These are phyloP conservation scores for Hozukius guyotensis DNA, from an alignment of 2,797 vertebrate species.

Conservation along the genomic window DNA sequence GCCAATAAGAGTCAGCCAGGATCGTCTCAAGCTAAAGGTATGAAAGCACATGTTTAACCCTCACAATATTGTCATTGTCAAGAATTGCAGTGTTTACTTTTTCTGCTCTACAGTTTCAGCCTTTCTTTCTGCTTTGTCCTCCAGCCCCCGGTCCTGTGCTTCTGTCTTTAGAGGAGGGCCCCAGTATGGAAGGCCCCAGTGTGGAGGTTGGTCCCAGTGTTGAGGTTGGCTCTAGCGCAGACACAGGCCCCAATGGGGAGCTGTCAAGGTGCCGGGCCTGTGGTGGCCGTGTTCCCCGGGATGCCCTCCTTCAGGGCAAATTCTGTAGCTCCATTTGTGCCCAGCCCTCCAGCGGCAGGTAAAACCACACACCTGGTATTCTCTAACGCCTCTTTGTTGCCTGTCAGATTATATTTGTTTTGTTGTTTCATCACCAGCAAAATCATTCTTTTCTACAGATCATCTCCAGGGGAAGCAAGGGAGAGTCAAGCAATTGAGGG, in stretches of 20 bases:
- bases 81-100: not conserved
- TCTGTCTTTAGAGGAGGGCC: conserved; percentile 71
- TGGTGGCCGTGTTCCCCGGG: conserved; percentile 72
- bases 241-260: conserved; percentile 58
- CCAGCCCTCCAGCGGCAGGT: conserved; percentile 87
- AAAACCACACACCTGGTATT: not conserved
- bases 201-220: conserved; percentile 75
- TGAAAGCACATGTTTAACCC: not conserved
- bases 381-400: not conserved
- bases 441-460: conserved; percentile 58
- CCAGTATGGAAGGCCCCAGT: conserved; percentile 66
- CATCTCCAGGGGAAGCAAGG: conserved; percentile 78
- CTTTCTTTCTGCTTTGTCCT: conserved; percentile 33
- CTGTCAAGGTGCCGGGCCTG: conserved; percentile 75
- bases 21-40: conserved; percentile 73
- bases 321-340: conserved; percentile 81
- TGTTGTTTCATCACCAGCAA: not conserved
- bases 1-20: conserved; percentile 55
- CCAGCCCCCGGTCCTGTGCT: conserved; percentile 65
- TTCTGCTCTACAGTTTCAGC: not conserved
- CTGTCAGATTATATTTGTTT: not conserved
- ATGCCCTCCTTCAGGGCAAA: conserved; percentile 84
- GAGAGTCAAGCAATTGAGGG: conserved; percentile 79
- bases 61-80: not conserved
- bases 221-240: conserved; percentile 63